phyloP scores from a whole-genome alignment of 2,797 vertebrate genomes.

The Lepilemur ruficaudatus region DNA sequence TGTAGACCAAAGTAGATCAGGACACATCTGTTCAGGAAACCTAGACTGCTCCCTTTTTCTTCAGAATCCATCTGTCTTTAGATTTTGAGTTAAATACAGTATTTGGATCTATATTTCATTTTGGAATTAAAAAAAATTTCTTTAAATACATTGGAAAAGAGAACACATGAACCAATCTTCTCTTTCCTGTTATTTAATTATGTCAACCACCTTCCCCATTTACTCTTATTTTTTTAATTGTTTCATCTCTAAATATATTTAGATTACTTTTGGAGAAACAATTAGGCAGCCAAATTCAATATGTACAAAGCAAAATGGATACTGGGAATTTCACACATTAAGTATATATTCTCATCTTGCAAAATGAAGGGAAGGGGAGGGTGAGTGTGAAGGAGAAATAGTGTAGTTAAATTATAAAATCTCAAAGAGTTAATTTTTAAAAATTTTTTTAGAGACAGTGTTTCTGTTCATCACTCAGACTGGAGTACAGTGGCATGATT shows the following conservation, averaged over 20 bases:
- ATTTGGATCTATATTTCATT: conserved; percentile 23
- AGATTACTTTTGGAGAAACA: not conserved
- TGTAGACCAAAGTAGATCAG: not conserved
- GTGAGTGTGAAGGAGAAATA: not conserved
- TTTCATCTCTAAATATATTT: not conserved
- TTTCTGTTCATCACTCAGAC: not conserved
- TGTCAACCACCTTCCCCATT: not conserved
- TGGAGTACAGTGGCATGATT: not conserved
- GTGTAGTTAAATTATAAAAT: not conserved
- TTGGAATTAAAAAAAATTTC: not conserved
- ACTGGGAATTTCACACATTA: not conserved
- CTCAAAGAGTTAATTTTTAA: not conserved
- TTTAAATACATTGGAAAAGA: conserved; percentile 14
- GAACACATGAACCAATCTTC: not conserved
- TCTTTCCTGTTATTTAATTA: not conserved
- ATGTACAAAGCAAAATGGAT: not conserved
- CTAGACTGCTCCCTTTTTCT: not conserved
- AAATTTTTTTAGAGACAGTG: not conserved
- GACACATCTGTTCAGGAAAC: not conserved
- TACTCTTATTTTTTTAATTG: not conserved
- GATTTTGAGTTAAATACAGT: not conserved
- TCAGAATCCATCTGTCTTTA: conserved; percentile 16
- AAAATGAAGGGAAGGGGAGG: not conserved
- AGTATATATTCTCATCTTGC: not conserved
- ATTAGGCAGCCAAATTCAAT: not conserved